phyloP scores from a whole-genome alignment of 2,888 invertebrate genomes.

The Drosophila mettleri region DNA sequence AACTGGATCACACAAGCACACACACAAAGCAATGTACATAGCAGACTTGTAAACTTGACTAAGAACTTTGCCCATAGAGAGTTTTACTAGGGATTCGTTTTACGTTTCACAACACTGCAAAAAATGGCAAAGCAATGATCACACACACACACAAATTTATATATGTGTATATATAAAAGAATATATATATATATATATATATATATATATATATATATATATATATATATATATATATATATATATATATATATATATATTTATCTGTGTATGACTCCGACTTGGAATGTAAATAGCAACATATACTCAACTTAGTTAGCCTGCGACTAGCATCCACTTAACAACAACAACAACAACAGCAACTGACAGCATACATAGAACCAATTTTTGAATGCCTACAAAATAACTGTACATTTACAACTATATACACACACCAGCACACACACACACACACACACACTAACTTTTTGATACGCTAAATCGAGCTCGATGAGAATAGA shows the following conservation, averaged over 20 bases:
- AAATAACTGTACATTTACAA: conserved; percentile 66
- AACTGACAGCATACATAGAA: conserved; percentile 69
- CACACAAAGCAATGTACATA: conserved; percentile 23
- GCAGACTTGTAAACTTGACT: conserved; percentile 29
- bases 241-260: conserved; percentile 15
- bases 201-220: conserved; percentile 13
- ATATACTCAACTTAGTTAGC: conserved; percentile 54
- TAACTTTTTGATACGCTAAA: conserved; percentile 64
- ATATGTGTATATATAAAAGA: no score
- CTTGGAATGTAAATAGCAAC: conserved; percentile 49
- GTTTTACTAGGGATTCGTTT: conserved; percentile 13
- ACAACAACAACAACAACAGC: conserved; percentile 24
- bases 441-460: conserved; percentile 8
- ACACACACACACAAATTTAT: conserved; percentile 12
- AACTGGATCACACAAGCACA: conserved; percentile 17
- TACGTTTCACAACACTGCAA: conserved; percentile 28
- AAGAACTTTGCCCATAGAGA: conserved; percentile 17
- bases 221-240: conserved; percentile 20
- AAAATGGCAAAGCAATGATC: background rate
- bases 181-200: conserved; percentile 20
- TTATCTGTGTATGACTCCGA: conserved; percentile 20
- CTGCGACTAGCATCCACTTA: conserved; percentile 27
- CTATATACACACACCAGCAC: conserved; percentile 5
- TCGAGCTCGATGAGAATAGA: conserved; percentile 1
- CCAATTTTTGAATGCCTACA: conserved; percentile 71